A percentile compares a stretch with the other conserved stretches of the same genome.
These are phyloP conservation scores for Embidobia sp. DNA, from an alignment of 2,888 invertebrate genomes.

Conservation along the genomic window DNA sequence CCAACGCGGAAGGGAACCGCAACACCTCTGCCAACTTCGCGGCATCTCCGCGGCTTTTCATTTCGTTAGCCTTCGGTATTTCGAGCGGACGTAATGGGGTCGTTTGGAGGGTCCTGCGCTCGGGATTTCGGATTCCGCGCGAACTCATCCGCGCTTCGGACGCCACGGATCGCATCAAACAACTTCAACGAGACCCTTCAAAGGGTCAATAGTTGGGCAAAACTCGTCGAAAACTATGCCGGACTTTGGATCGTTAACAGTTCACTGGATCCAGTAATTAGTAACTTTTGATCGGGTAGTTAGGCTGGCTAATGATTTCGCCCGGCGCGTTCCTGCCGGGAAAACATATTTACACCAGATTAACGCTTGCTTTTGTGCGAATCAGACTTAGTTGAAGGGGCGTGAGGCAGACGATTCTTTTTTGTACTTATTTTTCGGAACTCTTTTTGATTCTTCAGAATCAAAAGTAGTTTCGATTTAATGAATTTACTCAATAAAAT, in stretches of 20 bases:
- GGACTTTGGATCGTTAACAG: constrained; percentile 39
- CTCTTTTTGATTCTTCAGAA: too few relatives aligned
- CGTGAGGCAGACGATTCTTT: too few relatives aligned
- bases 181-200: constrained; percentile 35
- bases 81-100: constrained; percentile 14
- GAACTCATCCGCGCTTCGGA: constrained; percentile 23
- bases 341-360: not conserved
- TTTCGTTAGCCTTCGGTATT: constrained; percentile 33
- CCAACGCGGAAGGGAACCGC: constrained; percentile 20
- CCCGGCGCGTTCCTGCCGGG: too few relatives aligned
- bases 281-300: constrained; percentile 41
- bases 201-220: constrained; percentile 37
- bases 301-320: constrained; percentile 8
- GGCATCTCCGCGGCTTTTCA: constrained; percentile 27
- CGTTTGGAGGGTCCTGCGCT: constrained; percentile 9
- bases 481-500: too few relatives aligned
- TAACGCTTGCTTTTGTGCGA: not conserved
- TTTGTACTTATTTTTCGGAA: too few relatives aligned
- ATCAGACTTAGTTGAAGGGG: not conserved
- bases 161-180: constrained; percentile 25
- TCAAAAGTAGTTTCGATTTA: too few relatives aligned
- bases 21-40: constrained; percentile 16
- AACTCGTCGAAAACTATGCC: constrained; percentile 41
- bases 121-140: constrained; percentile 1
- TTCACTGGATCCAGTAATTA: constrained; percentile 43